Conservation (phyloP, 2,797 vertebrate genomes). For the Sebastes variabilis region DNA sequence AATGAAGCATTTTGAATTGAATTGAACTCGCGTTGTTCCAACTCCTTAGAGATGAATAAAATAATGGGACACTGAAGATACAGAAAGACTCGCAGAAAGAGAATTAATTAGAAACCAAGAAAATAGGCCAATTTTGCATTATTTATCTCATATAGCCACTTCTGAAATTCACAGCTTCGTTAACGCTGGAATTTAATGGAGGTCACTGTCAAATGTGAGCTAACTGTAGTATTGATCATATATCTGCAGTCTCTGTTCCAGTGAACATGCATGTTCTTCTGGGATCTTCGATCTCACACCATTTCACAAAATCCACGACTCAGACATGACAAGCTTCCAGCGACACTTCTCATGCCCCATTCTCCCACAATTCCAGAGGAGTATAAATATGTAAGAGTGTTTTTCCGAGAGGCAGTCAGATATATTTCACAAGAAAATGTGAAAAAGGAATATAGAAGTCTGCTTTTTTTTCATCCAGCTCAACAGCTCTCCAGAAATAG, state of each 20-base stretch:
- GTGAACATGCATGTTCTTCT: not conserved
- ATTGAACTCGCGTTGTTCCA: not conserved
- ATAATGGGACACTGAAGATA: conserved; percentile 22
- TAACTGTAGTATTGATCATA: conserved; percentile 31
- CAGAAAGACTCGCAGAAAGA: not conserved
- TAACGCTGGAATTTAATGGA: conserved; percentile 19
- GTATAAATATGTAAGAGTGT: conserved; percentile 10
- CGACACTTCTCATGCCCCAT: not conserved
- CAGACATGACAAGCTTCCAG: not conserved
- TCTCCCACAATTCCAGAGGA: conserved; percentile 9
- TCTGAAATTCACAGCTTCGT: conserved; percentile 44
- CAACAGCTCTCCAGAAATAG: conserved; percentile 13
- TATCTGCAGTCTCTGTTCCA: not conserved
- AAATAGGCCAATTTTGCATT: conserved; percentile 38
- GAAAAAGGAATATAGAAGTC: conserved; percentile 16
- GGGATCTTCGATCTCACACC: not conserved
- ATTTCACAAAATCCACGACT: conserved; percentile 20
- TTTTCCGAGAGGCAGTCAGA: conserved; percentile 1
- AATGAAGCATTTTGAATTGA: not conserved
- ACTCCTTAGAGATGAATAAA: conserved; percentile 13
- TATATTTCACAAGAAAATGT: conserved; percentile 19
- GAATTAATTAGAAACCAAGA: conserved; percentile 26
- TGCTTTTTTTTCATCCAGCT: not conserved
- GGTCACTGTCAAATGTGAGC: conserved; percentile 22
- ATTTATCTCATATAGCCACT: conserved; percentile 47